phyloP scores from a whole-genome alignment of 2,113 vertebrate genomes.

The Shinisaurus crocodilurus region DNA sequence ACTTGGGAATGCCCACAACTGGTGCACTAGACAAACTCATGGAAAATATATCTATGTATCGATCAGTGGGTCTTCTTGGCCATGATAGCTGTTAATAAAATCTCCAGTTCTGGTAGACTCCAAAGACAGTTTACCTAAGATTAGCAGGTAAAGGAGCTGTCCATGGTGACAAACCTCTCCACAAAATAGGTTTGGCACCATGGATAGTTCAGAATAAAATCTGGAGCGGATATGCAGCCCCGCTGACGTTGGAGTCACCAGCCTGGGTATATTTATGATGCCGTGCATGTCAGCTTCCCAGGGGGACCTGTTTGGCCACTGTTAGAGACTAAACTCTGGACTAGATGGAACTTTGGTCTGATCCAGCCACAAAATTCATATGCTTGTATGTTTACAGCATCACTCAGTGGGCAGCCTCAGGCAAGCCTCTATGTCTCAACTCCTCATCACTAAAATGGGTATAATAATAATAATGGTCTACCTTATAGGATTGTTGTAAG shows the following conservation, averaged over 20 bases:
- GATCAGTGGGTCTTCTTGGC: not conserved
- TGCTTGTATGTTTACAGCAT: not conserved
- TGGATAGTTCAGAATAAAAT: no score
- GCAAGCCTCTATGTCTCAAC: not conserved
- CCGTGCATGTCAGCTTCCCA: no score
- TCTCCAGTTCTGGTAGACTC: no score
- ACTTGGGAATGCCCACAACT: no score
- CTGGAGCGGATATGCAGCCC: no score
- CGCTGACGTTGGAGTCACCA: no score
- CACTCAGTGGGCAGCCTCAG: not conserved
- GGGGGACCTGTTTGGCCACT: not conserved
- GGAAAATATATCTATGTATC: not conserved
- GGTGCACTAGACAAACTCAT: not conserved
- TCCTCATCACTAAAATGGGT: not conserved
- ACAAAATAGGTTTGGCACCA: no score
- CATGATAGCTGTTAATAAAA: not conserved
- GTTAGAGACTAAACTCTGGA: not conserved
- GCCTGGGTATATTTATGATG: no score
- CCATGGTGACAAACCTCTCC: no score
- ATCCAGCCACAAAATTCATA: not conserved
- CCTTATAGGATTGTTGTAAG: not conserved
- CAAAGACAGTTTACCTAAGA: not conserved
- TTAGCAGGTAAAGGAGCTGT: no score
- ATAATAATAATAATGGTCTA: not conserved
- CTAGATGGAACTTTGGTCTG: not conserved